Base-by-base conservation (phyloP, 2,888 invertebrate species). In the Pristionchus arcanus region DNA sequence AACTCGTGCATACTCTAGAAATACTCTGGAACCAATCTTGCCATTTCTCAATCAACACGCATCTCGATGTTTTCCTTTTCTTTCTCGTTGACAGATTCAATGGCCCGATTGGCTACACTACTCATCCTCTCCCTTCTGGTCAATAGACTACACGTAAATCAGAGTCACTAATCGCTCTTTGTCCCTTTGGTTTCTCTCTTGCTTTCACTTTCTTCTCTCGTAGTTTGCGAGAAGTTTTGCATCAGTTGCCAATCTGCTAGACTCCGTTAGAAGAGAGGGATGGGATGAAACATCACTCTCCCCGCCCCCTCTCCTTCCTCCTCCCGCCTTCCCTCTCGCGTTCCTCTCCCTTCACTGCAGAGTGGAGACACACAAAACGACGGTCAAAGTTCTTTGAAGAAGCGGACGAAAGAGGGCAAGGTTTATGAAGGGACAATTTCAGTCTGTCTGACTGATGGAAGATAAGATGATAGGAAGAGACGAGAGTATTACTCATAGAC, bases 31-130 rank as follows among this genome's bases (percentile, higher is more conserved):
- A 59, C 21, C 21, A 49, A 9, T 15, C 59, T 25, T 59, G 1
- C 59, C 19, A 19, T 59, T 55, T 59, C 59, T 19, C 21, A 21
- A 59, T 59, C 59, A 59, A 25, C 59, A 59, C 5, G 59, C 59
- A 59, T 5, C 5, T 5, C 66, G 66, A 28, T 66, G 66, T 66
- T 66, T 66, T 66, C 28, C 66, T 66, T n/a, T 11, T 28, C n/a
- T 66, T 15, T 13, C 25, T 21, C 13, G 66, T n/a, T n/a, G 66
- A 59, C 66, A n/a, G 66, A 25, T 2, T 28, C 5, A 59, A 66
- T 66, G n/a, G 66, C n/a, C 66, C 66, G n/a, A 66, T 28, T 28
- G 66, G 66, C 66, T 66, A 66, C 66, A 66, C 66, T 66, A 66
- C 66, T 66, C 28, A 19, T 25, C 66, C 9, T 13, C 42, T 42